Evolutionary conservation across 2,888 invertebrate genomes (phyloP).

Genomic region (Ormyrus nitidulus): DNA sequence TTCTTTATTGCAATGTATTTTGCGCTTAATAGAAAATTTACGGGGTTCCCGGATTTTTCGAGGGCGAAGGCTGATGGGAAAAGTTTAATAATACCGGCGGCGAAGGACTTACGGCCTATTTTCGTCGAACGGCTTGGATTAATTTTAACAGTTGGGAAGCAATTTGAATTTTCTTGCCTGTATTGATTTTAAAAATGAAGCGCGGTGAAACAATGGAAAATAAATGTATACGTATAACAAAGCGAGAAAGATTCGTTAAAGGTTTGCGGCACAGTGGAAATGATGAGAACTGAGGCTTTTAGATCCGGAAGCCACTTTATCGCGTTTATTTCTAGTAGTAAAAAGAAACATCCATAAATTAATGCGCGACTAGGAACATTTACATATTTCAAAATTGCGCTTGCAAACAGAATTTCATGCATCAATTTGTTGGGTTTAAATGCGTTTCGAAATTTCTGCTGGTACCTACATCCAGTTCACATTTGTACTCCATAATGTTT

Average conservation of each 20-base stretch:
- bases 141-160: too few species aligned
- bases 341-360: background rate
- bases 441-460: slow-evolving; percentile 1
- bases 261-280: too few species aligned
- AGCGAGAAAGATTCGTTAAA: too few species aligned
- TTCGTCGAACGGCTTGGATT: background rate
- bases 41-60: slow-evolving; percentile 1
- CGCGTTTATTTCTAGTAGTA: too few species aligned
- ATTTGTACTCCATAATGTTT: slow-evolving; percentile 7
- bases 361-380: background rate
- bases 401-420: background rate
- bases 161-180: too few species aligned
- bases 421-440: slow-evolving; percentile 6
- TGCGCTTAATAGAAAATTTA: slow-evolving; percentile 31
- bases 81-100: slow-evolving; percentile 20
- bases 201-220: too few species aligned
- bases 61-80: background rate
- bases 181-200: too few species aligned
- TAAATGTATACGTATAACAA: too few species aligned
- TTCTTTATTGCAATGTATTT: slow-evolving; percentile 32
- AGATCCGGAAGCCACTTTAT: too few species aligned
- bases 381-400: background rate
- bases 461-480: background rate
- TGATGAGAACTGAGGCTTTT: too few species aligned
- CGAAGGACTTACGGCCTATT: background rate